These are phyloP conservation scores for Tyto alba DNA, from an alignment of 2,113 vertebrate species.

Conservation along the genomic window DNA sequence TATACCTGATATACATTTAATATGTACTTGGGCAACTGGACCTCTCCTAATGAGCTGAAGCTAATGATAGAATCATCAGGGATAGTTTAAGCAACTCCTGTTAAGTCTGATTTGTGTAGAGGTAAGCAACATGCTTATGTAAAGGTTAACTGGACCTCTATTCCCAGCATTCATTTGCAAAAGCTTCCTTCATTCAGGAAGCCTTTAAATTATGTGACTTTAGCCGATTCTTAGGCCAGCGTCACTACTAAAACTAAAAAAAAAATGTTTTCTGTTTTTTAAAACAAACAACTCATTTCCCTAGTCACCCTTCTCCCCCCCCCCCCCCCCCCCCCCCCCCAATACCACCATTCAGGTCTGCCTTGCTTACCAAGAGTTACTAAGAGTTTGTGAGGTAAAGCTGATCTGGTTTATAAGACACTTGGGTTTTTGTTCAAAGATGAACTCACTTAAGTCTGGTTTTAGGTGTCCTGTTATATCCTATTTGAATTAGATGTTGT, in stretches of 20 bases:
- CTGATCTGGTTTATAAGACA: not conserved
- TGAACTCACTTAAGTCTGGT: not conserved
- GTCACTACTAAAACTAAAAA: not conserved
- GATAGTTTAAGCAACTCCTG: not conserved
- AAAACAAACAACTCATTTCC: not conserved
- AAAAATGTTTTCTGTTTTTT: not conserved
- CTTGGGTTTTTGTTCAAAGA: not conserved
- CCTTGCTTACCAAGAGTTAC: not conserved
- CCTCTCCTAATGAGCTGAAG: not conserved
- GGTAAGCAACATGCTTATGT: not conserved
- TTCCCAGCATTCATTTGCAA: not conserved
- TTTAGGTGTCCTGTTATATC: not conserved
- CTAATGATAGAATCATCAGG: not conserved
- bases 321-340: fast-evolving
- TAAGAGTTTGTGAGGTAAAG: not conserved
- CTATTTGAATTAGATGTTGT: not conserved
- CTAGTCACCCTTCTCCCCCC: fast-evolving
- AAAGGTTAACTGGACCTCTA: not conserved
- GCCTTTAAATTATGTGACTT: not conserved
- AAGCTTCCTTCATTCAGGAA: not conserved
- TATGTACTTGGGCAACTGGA: not conserved
- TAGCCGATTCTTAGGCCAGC: not conserved
- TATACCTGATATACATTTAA: not conserved
- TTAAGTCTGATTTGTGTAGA: not conserved
- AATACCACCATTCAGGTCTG: not conserved